Evolutionary conservation across 2,113 vertebrate species (phyloP), one percentile per base, ranked within the genome.

Genomic region (Centrocercus urophasianus): DNA sequence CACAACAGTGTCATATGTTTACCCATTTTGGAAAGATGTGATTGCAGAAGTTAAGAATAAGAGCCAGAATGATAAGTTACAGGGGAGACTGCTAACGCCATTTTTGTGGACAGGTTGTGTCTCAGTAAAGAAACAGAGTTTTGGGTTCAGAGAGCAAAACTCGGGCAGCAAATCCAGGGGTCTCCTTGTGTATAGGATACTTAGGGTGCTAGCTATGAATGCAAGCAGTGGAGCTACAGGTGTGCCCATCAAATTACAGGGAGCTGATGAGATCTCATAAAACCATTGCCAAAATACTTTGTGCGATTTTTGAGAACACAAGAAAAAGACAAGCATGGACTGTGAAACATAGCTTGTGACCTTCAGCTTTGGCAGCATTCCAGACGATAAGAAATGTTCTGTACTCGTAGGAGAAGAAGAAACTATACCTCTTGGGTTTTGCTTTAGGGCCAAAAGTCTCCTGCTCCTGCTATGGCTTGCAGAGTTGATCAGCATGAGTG

Each of bases 401-500:
- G 4, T 36, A 36, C 4, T 30, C 4, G 22, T 1, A 67, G 18
- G 48, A 65, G 57, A 11, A 38, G 85, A 64, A 42, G 2, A 24
- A 59, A 54, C 25, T 66, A 11, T 1, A 17, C 4, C 3, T 66
- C 18, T 63, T 56, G 40, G 8, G 7, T 59, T 92, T 78, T 84
- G 10, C 10, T 65, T 1, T 9, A 4, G 42, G 10, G 59, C 12
- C 11, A 87, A 50, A 77, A 20, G 13, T 61, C 24, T 70, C 56
- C 11, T 59, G 4, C 4, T 19, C 3, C 56, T 60, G 59, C n/a
- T 66, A 3, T 40, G 6, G 6, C 42, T 27, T 45, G 1, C 47
- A 25, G 14, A 36, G 28, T 8, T 8, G 7, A 8, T 7, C 36
- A 22, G 7, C 65, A 7, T 0, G 1, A 84, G 69, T 8, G 1